Conservation (phyloP, 2,797 vertebrate species). For the Pseudochaenichthys georgianus region DNA sequence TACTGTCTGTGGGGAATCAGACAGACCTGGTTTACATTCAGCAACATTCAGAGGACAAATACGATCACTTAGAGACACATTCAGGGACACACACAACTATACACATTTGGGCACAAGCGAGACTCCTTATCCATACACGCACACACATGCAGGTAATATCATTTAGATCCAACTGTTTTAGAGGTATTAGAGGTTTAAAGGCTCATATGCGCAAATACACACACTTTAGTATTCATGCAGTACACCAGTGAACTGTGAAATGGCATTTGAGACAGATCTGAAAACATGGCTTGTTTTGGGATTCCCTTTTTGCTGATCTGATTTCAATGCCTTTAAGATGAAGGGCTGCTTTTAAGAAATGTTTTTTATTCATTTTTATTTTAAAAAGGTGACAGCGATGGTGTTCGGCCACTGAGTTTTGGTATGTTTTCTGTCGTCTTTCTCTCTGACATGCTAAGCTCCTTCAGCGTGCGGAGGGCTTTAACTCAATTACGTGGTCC, state of each 20-base stretch:
- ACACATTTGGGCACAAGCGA: slow-evolving; percentile 9
- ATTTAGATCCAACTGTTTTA: slow-evolving; percentile 42
- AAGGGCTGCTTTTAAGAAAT: neutral
- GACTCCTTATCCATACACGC: neutral
- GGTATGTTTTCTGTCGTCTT: neutral
- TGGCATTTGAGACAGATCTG: neutral
- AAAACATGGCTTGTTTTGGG: neutral
- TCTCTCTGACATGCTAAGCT: neutral
- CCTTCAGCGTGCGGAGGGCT: neutral
- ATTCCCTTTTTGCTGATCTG: neutral
- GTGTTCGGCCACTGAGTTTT: neutral
- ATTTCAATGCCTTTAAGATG: neutral
- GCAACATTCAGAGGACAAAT: slow-evolving; percentile 72
- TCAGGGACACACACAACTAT: slow-evolving; percentile 22
- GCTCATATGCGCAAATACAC: slow-evolving; percentile 14
- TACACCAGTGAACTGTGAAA: neutral
- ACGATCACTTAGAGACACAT: slow-evolving; percentile 73
- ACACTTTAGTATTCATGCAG: slow-evolving; percentile 3
- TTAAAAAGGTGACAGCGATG: too few species aligned
- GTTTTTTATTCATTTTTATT: neutral
- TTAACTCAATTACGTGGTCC: neutral
- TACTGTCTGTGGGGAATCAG: slow-evolving; percentile 70
- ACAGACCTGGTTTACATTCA: slow-evolving; percentile 75
- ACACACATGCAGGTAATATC: neutral
- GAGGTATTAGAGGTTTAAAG: slow-evolving; percentile 18